Evolutionary conservation across 2,888 invertebrate species (phyloP).

Genomic region (Drosophila mulleri): DNA sequence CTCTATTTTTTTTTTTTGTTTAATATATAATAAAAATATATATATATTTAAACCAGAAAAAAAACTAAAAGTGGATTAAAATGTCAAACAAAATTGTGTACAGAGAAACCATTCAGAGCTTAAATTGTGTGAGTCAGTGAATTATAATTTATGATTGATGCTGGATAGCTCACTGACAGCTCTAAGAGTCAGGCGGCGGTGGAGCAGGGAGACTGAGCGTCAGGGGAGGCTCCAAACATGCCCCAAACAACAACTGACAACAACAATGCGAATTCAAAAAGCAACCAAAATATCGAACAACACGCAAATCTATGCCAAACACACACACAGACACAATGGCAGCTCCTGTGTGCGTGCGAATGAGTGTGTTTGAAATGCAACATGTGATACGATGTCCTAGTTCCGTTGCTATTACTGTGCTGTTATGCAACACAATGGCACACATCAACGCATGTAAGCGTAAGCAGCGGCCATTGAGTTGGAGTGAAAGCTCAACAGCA

Average conservation of each 20-base stretch:
- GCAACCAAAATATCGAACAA: slow-evolving; percentile 47
- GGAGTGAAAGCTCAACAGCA: slow-evolving; percentile 30
- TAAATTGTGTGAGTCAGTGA: slow-evolving; percentile 36
- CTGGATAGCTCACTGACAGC: slow-evolving; percentile 14
- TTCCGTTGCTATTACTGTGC: slow-evolving; percentile 74
- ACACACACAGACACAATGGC: slow-evolving; percentile 25
- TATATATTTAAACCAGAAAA: background rate
- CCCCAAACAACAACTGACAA: slow-evolving; percentile 22
- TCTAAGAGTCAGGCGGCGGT: background rate
- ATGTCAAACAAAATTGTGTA: slow-evolving; percentile 11
- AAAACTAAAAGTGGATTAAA: slow-evolving; percentile 19
- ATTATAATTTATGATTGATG: slow-evolving; percentile 35
- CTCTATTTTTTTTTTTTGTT: background rate
- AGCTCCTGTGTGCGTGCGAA: slow-evolving; percentile 20
- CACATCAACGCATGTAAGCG: slow-evolving; percentile 63
- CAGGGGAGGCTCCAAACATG: background rate
- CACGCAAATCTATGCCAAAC: slow-evolving; percentile 67
- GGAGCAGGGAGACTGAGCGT: background rate
- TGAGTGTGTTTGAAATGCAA: slow-evolving; percentile 72
- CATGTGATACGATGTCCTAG: slow-evolving; percentile 84
- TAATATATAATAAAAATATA: background rate
- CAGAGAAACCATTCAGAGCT: slow-evolving; percentile 23
- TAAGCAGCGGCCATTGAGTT: slow-evolving; percentile 35
- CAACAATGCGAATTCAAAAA: slow-evolving; percentile 28
- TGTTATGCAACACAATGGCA: slow-evolving; percentile 81